phyloP scores from a whole-genome alignment of 2,113 vertebrate genomes.

The Ceyx margarethae region DNA sequence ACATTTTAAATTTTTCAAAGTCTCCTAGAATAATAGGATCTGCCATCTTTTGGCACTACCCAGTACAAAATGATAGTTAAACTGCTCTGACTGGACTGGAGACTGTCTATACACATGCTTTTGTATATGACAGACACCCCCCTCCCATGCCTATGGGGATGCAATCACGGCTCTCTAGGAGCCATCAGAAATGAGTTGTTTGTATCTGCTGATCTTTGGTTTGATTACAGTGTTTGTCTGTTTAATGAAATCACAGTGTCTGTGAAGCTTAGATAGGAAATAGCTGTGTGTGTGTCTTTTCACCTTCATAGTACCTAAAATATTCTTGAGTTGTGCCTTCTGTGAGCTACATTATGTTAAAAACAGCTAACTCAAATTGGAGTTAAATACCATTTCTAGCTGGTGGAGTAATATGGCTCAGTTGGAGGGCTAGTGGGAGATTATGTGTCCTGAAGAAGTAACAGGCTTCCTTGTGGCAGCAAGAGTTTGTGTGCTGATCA shows the following conservation, averaged over 20 bases:
- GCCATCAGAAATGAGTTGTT: neutral
- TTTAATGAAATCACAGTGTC: neutral
- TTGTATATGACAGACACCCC: neutral
- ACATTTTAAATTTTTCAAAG: slow-evolving; percentile 10
- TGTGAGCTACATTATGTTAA: neutral
- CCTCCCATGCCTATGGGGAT: neutral
- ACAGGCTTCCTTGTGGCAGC: slow-evolving; percentile 62
- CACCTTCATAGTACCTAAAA: neutral
- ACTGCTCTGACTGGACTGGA: neutral
- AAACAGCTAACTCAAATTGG: slow-evolving; percentile 12
- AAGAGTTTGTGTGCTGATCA: slow-evolving; percentile 45
- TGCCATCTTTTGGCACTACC: neutral
- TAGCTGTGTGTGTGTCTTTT: neutral
- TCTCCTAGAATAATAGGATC: neutral
- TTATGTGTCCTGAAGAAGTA: slow-evolving; percentile 70
- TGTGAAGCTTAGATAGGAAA: neutral
- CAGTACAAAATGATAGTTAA: neutral
- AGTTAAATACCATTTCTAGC: slow-evolving; percentile 39
- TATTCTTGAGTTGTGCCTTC: neutral
- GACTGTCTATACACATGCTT: neutral
- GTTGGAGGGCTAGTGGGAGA: slow-evolving; percentile 49
- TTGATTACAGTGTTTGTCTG: neutral
- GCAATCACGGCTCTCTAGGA: neutral
- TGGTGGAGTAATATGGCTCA: slow-evolving; percentile 31
- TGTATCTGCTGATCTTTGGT: slow-evolving; percentile 26